These are phyloP conservation scores for Babylonia areolata DNA, from an alignment of 1,140 invertebrate species.

Conservation along the genomic window DNA sequence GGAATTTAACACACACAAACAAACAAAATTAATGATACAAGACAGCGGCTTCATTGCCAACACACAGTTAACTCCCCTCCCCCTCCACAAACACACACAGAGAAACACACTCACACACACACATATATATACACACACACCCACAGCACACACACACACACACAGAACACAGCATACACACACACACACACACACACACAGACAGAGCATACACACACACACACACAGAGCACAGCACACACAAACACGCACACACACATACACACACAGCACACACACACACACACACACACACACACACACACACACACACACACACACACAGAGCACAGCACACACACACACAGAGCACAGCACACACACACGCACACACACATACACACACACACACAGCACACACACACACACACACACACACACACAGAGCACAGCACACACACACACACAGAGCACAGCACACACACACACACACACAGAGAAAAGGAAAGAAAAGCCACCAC, in stretches of 20 bases:
- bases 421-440: constrained; percentile 27
- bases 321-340: constrained; percentile 13
- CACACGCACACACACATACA: constrained; percentile 11
- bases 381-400: neutral
- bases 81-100: neutral
- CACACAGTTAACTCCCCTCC: too few species aligned
- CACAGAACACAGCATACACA: neutral
- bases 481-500: neutral
- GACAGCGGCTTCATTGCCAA: too few species aligned
- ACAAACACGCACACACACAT: neutral
- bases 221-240: neutral
- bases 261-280: neutral
- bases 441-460: neutral
- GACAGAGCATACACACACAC: neutral
- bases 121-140: neutral
- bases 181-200: neutral
- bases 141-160: neutral
- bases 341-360: neutral
- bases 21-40: too few species aligned
- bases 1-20: neutral
- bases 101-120: constrained; percentile 15
- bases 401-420: constrained; percentile 6
- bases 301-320: constrained; percentile 21
- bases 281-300: constrained; percentile 1
- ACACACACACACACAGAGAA: neutral